A percentile compares a stretch with the other conserved stretches of the same genome.
Evolutionary conservation across 2,888 invertebrate genomes (phyloP).

Genomic region (Nasonovia ribisnigri): DNA sequence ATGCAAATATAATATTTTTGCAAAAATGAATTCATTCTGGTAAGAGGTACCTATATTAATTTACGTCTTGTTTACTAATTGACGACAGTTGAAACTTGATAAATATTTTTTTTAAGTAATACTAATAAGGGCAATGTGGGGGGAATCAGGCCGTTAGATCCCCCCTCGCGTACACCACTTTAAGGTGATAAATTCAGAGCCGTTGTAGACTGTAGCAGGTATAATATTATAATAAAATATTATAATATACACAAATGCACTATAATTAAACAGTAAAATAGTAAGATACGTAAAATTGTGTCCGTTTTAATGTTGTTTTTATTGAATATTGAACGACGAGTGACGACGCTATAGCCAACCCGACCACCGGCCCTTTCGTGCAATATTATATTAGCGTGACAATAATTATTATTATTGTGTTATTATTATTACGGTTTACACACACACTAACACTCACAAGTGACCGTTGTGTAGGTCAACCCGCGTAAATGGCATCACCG

Average conservation of each 20-base stretch:
- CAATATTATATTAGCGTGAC: slow-evolving; percentile 17
- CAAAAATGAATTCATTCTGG: no score
- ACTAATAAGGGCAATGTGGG: no score
- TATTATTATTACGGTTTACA: not conserved
- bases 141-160: no score
- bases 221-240: not conserved
- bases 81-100: no score
- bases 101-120: no score
- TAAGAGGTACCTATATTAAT: no score
- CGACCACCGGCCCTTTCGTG: not conserved
- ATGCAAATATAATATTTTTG: no score
- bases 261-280: not conserved
- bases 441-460: not conserved
- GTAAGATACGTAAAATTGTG: not conserved
- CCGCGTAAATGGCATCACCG: slow-evolving; percentile 21
- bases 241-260: not conserved
- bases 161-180: no score
- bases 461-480: slow-evolving; percentile 27
- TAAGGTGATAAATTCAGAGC: not conserved
- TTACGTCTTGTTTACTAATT: no score
- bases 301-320: not conserved
- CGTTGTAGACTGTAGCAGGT: not conserved
- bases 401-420: slow-evolving; percentile 11
- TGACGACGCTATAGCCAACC: not conserved
- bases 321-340: not conserved